These are phyloP conservation scores for Adineta ricciae DNA, from an alignment of 2,888 invertebrate species.

Conservation along the genomic window DNA sequence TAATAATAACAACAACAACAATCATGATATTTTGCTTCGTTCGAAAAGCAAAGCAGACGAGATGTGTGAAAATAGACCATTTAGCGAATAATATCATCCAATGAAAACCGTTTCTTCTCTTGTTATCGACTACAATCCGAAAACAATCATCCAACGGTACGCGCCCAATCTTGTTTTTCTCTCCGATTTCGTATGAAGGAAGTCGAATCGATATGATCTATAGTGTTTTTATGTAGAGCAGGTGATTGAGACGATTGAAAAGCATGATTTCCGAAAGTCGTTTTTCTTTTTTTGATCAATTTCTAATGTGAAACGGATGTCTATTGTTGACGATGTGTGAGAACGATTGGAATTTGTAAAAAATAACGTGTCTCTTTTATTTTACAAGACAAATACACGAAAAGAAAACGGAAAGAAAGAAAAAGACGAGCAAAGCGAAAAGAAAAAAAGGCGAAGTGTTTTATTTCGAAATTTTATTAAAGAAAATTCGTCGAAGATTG, in stretches of 20 bases:
- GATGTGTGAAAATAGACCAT: neutral
- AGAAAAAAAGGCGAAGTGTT: neutral
- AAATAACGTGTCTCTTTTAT: neutral
- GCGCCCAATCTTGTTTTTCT: too few relatives aligned
- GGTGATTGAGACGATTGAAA: neutral
- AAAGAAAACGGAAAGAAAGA: neutral
- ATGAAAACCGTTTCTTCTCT: too few relatives aligned
- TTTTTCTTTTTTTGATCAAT: neutral
- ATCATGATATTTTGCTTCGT: neutral
- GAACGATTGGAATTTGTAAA: neutral
- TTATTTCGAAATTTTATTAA: neutral
- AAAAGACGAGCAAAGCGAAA: neutral
- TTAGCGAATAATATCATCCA: neutral
- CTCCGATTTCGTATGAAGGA: too few relatives aligned
- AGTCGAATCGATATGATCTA: neutral
- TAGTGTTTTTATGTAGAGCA: neutral
- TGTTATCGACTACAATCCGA: too few relatives aligned
- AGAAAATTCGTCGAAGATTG: conserved; percentile 7
- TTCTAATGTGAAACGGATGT: neutral
- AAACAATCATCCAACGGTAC: too few relatives aligned
- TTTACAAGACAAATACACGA: neutral
- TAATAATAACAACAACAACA: neutral
- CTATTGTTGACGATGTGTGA: neutral
- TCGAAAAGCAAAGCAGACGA: neutral
- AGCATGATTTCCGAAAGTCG: neutral